phyloP scores from a whole-genome alignment of 2,113 vertebrate genomes.

The Malurus elegans region DNA sequence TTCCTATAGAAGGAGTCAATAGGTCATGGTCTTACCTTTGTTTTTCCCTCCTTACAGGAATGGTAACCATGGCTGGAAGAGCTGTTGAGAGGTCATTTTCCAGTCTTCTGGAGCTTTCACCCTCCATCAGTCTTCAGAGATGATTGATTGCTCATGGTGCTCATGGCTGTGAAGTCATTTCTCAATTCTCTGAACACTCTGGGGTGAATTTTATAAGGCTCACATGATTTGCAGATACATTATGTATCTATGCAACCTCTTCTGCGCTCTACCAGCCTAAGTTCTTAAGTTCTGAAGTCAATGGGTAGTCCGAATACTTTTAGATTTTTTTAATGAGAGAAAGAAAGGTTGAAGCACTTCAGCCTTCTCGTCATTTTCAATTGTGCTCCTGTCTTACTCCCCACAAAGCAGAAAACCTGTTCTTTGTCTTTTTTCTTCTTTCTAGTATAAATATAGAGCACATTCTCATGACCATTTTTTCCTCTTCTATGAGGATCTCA shows the following conservation, averaged over 20 bases:
- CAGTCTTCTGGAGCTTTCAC: slow-evolving; percentile 14
- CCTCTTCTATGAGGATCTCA: background rate
- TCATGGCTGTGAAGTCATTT: background rate
- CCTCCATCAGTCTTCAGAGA: background rate
- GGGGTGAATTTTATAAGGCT: background rate
- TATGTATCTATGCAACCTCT: background rate
- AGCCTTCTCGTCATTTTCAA: background rate
- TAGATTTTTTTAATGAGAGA: background rate
- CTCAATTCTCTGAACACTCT: background rate
- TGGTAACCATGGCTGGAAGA: background rate
- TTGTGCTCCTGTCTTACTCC: background rate
- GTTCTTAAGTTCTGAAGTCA: background rate
- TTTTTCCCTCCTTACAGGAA: background rate
- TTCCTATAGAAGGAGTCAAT: background rate
- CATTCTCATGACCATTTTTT: background rate
- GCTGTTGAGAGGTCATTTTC: slow-evolving; percentile 4
- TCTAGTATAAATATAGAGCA: background rate
- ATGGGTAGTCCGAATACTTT: background rate
- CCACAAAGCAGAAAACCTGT: background rate
- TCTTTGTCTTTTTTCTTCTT: background rate
- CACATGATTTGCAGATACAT: background rate
- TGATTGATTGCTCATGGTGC: slow-evolving; percentile 17
- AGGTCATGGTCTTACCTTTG: background rate
- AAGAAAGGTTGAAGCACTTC: background rate
- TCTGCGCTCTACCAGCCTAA: background rate